Conservation (phyloP, 2,797 vertebrate genomes). For the Cichlasoma orientale region DNA sequence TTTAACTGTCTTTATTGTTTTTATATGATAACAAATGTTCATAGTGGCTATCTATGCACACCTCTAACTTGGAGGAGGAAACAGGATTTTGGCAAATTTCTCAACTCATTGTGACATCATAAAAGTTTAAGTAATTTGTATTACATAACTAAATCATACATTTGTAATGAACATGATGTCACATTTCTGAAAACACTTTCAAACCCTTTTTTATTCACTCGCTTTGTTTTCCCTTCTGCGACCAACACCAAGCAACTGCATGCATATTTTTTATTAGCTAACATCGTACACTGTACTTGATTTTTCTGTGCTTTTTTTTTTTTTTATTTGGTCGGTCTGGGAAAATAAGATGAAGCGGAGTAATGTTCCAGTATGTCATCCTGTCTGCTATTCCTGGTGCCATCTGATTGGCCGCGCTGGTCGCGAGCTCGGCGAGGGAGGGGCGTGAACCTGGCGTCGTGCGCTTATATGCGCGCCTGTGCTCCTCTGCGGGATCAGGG, state of each 20-base stretch:
- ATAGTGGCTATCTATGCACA: not conserved
- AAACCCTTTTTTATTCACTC: not conserved
- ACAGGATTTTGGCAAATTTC: too few relatives aligned
- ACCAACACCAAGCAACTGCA: not conserved
- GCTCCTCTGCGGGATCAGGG: conserved; percentile 37
- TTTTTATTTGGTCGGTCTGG: conserved; percentile 9
- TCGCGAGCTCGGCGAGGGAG: conserved; percentile 55
- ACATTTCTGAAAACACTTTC: not conserved
- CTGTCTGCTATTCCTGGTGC: conserved; percentile 52
- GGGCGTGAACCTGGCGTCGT: conserved; percentile 52
- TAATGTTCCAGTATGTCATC: conserved; percentile 75
- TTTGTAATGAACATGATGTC: not conserved
- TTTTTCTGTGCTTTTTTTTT: not conserved
- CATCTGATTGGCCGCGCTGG: conserved; percentile 73
- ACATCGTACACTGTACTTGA: not conserved
- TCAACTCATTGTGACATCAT: too few relatives aligned
- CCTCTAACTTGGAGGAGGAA: too few relatives aligned
- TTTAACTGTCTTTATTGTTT: not conserved
- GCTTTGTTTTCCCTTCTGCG: not conserved
- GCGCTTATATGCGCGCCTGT: conserved; percentile 70
- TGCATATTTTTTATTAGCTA: not conserved
- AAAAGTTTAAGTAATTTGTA: not conserved
- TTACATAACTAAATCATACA: not conserved
- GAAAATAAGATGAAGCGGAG: not conserved
- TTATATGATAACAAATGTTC: not conserved